phyloP scores from a whole-genome alignment of 2,113 vertebrate genomes.

The Cyanoramphus novaezelandiae region DNA sequence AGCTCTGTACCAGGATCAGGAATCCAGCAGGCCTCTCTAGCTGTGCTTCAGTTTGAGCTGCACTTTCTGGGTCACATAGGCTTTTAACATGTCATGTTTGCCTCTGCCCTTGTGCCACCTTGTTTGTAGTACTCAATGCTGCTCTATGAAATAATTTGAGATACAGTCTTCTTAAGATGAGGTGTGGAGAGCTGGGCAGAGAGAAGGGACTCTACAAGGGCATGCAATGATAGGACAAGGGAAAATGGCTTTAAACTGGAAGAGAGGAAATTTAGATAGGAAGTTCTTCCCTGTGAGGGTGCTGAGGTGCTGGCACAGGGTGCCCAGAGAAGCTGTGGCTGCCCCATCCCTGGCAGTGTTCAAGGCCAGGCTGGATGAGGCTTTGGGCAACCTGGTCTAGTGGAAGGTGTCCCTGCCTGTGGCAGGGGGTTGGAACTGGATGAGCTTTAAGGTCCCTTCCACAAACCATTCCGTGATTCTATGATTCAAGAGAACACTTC shows the following conservation, averaged over 20 bases:
- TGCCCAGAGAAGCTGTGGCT: not conserved
- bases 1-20: not conserved
- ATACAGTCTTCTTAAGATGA: not conserved
- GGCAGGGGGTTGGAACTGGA: not conserved
- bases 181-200: not conserved
- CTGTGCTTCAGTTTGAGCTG: not conserved
- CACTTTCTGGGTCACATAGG: not conserved
- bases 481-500: not conserved
- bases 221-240: not conserved
- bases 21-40: not conserved
- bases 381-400: not conserved
- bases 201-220: not conserved
- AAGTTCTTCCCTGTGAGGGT: not conserved
- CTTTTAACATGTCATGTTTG: fast-evolving
- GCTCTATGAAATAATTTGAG: not conserved
- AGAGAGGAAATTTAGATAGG: not conserved
- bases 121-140: fast-evolving
- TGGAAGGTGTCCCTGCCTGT: not conserved
- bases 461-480: not conserved
- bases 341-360: not conserved
- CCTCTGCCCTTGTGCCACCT: not conserved
- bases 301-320: fast-evolving
- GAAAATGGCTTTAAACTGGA: not conserved
- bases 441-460: not conserved
- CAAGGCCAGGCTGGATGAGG: not conserved